phyloP scores from a whole-genome alignment of 2,113 vertebrate genomes.

The Porphyrio hochstetteri region DNA sequence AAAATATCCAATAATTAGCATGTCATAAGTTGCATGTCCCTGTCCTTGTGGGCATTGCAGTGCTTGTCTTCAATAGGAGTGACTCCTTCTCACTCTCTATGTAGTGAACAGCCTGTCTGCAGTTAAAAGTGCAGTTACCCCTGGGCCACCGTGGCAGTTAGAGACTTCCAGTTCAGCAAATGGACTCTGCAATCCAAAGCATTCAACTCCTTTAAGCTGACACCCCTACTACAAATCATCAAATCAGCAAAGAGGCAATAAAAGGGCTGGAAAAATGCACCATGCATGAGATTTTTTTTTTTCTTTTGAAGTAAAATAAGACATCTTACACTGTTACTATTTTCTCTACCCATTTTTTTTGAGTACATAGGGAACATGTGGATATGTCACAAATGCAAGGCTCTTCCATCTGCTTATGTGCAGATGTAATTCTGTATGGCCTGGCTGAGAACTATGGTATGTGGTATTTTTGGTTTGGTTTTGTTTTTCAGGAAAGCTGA shows the following conservation, averaged over 20 bases:
- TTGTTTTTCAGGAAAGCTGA: background rate
- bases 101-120: background rate
- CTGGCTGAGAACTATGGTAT: background rate
- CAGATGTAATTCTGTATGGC: background rate
- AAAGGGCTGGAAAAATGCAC: background rate
- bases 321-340: background rate
- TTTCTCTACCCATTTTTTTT: background rate
- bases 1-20: background rate
- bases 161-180: background rate
- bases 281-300: background rate
- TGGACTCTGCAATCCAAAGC: background rate
- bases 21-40: background rate
- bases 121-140: background rate
- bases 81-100: background rate
- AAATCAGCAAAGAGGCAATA: background rate
- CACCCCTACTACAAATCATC: background rate
- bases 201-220: background rate
- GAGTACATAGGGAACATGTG: background rate
- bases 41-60: background rate
- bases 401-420: background rate
- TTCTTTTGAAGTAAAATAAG: background rate
- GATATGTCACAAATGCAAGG: background rate
- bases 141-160: background rate
- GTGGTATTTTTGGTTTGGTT: background rate
- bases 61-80: background rate